These are phyloP conservation scores for Synergus itoensis DNA, from an alignment of 2,888 invertebrate species.

Conservation along the genomic window DNA sequence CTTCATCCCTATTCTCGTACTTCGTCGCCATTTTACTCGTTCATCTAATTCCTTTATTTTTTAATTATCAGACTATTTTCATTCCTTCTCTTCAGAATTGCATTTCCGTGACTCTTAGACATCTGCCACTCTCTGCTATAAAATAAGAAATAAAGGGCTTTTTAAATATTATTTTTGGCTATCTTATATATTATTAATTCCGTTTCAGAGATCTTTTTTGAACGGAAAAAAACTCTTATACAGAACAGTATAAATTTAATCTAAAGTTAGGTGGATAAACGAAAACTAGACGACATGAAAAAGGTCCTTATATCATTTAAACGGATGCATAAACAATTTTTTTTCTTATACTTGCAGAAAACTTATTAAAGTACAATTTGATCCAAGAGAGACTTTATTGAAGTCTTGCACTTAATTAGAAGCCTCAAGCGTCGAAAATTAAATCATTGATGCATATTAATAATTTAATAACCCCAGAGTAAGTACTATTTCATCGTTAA, in stretches of 20 bases:
- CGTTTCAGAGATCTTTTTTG: too few relatives aligned
- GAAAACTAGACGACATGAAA: too few relatives aligned
- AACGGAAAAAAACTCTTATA: too few relatives aligned
- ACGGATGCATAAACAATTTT: too few relatives aligned
- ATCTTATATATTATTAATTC: not conserved
- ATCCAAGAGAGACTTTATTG: not conserved
- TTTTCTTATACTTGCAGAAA: not conserved
- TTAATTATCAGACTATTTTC: constrained; percentile 36
- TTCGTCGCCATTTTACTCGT: constrained; percentile 2
- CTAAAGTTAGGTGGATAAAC: too few relatives aligned
- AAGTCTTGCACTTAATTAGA: not conserved
- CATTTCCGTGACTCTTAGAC: not conserved
- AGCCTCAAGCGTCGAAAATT: constrained; percentile 6
- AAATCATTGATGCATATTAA: constrained; percentile 17
- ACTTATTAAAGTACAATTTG: not conserved
- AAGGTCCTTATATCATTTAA: too few relatives aligned
- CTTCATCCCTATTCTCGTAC: not conserved
- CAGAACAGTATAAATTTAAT: too few relatives aligned
- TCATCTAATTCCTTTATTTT: not conserved
- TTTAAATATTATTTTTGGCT: not conserved
- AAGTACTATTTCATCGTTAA: not conserved
- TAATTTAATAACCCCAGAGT: not conserved
- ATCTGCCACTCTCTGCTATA: not conserved
- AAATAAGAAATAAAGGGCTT: too few relatives aligned
- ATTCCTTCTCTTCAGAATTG: not conserved